These are phyloP conservation scores for Steromphala cineraria DNA, from an alignment of 2,888 invertebrate species.

Conservation along the genomic window DNA sequence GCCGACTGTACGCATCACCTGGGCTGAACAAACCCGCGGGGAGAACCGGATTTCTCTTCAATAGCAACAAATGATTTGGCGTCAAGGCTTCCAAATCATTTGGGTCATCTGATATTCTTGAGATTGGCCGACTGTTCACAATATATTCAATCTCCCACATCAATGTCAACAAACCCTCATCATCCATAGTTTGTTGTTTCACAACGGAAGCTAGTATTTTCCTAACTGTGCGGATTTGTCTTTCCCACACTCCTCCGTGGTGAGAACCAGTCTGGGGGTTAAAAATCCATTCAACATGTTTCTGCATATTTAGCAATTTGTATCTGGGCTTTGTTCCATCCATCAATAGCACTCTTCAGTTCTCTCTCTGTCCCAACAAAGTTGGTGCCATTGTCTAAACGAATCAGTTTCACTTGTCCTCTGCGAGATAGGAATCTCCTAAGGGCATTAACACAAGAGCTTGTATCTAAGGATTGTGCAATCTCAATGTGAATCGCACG, in stretches of 20 bases:
- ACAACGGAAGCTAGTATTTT: neutral
- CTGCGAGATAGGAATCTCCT: slow-evolving; percentile 24
- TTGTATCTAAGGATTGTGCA: slow-evolving; percentile 13
- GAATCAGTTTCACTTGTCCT: slow-evolving; percentile 15
- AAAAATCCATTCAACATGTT: slow-evolving; percentile 29
- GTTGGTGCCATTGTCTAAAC: slow-evolving; percentile 30
- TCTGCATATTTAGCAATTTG: neutral
- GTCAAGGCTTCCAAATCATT: no score
- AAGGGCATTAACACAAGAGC: slow-evolving; percentile 27
- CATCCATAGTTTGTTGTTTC: neutral
- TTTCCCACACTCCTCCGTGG: slow-evolving; percentile 38
- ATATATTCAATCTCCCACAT: no score
- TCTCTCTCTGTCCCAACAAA: slow-evolving; percentile 25
- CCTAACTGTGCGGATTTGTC: neutral
- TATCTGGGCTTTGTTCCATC: neutral
- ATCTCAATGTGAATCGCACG: slow-evolving; percentile 33
- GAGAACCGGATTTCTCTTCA: no score
- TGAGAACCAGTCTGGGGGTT: slow-evolving; percentile 41
- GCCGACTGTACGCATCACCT: no score
- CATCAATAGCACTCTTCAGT: neutral
- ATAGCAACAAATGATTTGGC: no score
- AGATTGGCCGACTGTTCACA: no score
- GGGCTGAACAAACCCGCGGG: no score
- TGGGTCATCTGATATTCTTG: no score
- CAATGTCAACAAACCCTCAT: neutral